phyloP scores from a whole-genome alignment of 2,888 invertebrate genomes.

The Pyrochroa serraticornis region DNA sequence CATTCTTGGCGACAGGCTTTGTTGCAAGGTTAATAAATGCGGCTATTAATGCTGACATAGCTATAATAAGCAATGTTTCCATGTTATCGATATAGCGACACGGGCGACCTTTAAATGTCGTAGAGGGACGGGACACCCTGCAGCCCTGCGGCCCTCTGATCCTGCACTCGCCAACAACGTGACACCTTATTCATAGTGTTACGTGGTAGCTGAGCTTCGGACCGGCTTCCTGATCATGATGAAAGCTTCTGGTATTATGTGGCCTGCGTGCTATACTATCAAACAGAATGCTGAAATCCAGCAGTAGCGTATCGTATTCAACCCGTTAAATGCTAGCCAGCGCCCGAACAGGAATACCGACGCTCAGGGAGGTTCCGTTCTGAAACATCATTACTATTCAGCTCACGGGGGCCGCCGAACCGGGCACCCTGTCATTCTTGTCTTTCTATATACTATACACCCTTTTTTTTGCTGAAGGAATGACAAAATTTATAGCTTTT shows the following conservation, averaged over 20 bases:
- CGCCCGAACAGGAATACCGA: slow-evolving; percentile 44
- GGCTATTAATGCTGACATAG: slow-evolving; percentile 30
- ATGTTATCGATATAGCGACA: slow-evolving; percentile 34
- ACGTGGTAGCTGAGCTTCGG: slow-evolving; percentile 27
- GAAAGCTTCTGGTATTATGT: slow-evolving; percentile 41
- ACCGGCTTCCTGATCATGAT: slow-evolving; percentile 37
- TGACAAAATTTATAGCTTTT: slow-evolving; percentile 56
- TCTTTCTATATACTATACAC: slow-evolving; percentile 56
- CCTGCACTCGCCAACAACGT: slow-evolving; percentile 25
- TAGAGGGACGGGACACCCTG: slow-evolving; percentile 18
- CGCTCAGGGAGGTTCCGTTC: slow-evolving; percentile 43
- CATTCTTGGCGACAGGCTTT: slow-evolving; percentile 24
- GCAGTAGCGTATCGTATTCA: slow-evolving; percentile 47
- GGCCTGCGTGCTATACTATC: slow-evolving; percentile 40
- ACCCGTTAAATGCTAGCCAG: slow-evolving; percentile 47
- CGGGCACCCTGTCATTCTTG: slow-evolving; percentile 57
- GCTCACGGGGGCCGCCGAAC: slow-evolving; percentile 53
- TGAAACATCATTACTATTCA: slow-evolving; percentile 55
- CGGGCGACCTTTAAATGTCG: slow-evolving; percentile 53
- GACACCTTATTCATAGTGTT: slow-evolving; percentile 31
- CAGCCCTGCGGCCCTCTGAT: slow-evolving; percentile 21
- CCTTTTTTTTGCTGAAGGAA: slow-evolving; percentile 54
- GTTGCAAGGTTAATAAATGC: slow-evolving; percentile 28
- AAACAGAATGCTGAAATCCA: slow-evolving; percentile 45
- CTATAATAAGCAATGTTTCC: slow-evolving; percentile 30